Evolutionary conservation across 2,797 vertebrate genomes (phyloP), one percentile per base, ranked within the genome.

Genomic region (Dendrocincla fuliginosa): DNA sequence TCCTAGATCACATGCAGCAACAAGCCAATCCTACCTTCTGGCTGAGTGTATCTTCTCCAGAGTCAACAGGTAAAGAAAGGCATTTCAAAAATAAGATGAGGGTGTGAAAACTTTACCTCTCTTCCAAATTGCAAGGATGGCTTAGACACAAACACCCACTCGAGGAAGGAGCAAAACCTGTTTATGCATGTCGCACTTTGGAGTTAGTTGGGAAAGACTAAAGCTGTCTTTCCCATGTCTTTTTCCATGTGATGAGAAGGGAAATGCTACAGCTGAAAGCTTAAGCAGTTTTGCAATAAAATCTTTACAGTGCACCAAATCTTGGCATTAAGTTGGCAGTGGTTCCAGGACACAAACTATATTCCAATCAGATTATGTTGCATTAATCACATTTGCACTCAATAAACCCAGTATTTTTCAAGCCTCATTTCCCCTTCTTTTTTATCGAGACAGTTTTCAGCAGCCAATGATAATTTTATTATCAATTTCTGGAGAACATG

Each of bases 151-250:
- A 93, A 84, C 2, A 9, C 52, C 42, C 47, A 27, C 44, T n/a
- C 69, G 53, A 93, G 59, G 86, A 96, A 93, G 67, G 75, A 73
- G 63, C 52, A 87, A 89, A 95, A 89, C 83, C 23, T 84, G 76
- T 74, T 91, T 63, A 73, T 1, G 5, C 28, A n/a, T 13, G 41
- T 44, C 88, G 74, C 16, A 49, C 55, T 82, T 94, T 18, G 74
- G 28, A 86, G 27, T 52, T 44, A 84, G 44, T 3, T 92, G 75
- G 85, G 81, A 91, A 89, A 89, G 61, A 68, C 57, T 56, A 39
- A 84, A 80, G 33, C 30, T 35, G 28, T 47, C 65, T 59, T 74
- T 73, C 73, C 55, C 23, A 7, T 56, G 23, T 78, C 76, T 91
- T 71, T 71, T 57, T 53, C 35, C 32, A n/a, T 15, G 47, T 73